Conservation (phyloP, 2,797 vertebrate genomes). For the Parotocinclus haroldoi region DNA sequence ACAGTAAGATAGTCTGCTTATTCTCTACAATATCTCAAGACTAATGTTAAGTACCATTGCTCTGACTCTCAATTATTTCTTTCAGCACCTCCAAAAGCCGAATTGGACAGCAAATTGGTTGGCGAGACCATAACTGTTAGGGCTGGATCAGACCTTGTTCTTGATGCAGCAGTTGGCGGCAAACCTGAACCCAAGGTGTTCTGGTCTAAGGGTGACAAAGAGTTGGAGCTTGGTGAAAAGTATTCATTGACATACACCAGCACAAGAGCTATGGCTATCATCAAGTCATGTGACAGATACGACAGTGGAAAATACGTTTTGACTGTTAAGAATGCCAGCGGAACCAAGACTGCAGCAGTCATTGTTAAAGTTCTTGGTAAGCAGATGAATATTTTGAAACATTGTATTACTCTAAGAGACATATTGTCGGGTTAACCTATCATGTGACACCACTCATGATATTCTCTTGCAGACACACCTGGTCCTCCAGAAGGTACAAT, state of each 20-base stretch:
- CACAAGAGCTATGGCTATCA: conserved; percentile 89
- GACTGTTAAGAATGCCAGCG: conserved; percentile 91
- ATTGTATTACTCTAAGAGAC: not conserved
- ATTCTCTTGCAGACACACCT: conserved; percentile 84
- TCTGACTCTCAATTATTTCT: conserved; percentile 25
- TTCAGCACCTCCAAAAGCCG: conserved; percentile 91
- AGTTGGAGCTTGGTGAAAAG: conserved; percentile 91
- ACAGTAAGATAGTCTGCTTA: conserved; percentile 73
- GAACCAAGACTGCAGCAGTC: conserved; percentile 85
- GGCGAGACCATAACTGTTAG: conserved; percentile 84
- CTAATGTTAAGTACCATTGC: not conserved
- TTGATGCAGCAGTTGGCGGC: conserved; percentile 90
- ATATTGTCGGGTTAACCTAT: conserved; percentile 8
- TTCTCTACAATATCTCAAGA: not conserved
- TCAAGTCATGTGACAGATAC: conserved; percentile 93
- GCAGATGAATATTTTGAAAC: conserved; percentile 41
- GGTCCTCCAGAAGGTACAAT: conserved; percentile 85
- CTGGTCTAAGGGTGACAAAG: conserved; percentile 94
- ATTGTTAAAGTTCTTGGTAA: conserved; percentile 95
- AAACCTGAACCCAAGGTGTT: conserved; percentile 98
- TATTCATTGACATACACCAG: conserved; percentile 93
- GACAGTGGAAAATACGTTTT: conserved; percentile 91
- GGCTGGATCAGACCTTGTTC: conserved; percentile 92
- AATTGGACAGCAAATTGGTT: conserved; percentile 86
- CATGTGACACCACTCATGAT: not conserved